phyloP scores from a whole-genome alignment of 1,140 invertebrate species.

The Drosophila quadrilineata region DNA sequence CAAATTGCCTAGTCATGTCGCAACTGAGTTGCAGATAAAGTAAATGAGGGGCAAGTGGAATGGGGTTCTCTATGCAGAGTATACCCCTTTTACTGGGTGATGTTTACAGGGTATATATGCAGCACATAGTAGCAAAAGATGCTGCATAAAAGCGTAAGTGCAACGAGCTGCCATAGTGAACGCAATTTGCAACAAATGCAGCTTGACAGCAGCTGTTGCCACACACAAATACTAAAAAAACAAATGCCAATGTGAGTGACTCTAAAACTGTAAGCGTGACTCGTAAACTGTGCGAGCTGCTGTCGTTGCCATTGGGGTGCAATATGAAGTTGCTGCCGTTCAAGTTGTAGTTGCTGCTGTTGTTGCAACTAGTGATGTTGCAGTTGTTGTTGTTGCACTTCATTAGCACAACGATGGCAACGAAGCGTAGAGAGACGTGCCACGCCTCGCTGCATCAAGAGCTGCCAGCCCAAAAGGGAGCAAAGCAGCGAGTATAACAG shows the following conservation, averaged over 20 bases:
- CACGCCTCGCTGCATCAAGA: conserved; percentile 51
- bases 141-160: conserved; percentile 11
- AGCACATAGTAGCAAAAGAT: background rate
- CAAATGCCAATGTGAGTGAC: background rate
- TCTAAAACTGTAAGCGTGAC: conserved; percentile 10
- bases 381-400: conserved; percentile 57
- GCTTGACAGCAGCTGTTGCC: background rate
- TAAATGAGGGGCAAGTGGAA: conserved; percentile 1
- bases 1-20: conserved; percentile 40
- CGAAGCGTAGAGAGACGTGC: conserved; percentile 56
- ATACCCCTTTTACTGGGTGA: background rate
- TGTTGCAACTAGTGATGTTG: conserved; percentile 14
- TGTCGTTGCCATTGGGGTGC: conserved; percentile 7
- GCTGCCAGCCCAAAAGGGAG: conserved; percentile 18
- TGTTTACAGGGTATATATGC: background rate
- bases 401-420: conserved; percentile 61
- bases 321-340: conserved; percentile 16
- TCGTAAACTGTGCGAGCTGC: conserved; percentile 36
- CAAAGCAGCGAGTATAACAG: background rate
- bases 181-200: background rate
- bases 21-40: conserved; percentile 46
- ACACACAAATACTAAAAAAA: background rate
- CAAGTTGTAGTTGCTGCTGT: conserved; percentile 15
- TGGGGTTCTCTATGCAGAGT: background rate
- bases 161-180: background rate